These are phyloP conservation scores for Synanthedon andrenaeformis DNA, from an alignment of 2,888 invertebrate genomes.

Conservation along the genomic window DNA sequence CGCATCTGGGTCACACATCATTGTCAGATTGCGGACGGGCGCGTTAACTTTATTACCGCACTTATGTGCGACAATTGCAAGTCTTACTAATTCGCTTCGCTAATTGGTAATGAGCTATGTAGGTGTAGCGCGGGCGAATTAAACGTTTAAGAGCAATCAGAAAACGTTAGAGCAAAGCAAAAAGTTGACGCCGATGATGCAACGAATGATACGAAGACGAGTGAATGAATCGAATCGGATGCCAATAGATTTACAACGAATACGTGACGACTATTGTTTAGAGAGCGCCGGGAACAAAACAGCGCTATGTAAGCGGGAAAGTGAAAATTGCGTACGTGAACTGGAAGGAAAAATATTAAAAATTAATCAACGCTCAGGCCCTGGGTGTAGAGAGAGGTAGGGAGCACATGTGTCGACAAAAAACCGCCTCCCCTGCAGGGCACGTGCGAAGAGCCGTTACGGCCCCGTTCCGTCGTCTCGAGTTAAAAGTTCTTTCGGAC, in stretches of 20 bases:
- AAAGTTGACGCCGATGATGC: background rate
- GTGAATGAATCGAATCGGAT: slow-evolving; percentile 4
- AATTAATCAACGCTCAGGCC: slow-evolving; percentile 59
- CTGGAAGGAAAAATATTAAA: slow-evolving; percentile 70
- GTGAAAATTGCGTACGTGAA: slow-evolving; percentile 71
- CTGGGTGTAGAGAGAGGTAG: slow-evolving; percentile 22
- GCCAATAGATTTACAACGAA: slow-evolving; percentile 30
- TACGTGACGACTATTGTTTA: slow-evolving; percentile 26
- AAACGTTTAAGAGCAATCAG: slow-evolving; percentile 29
- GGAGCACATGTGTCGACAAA: slow-evolving; percentile 69
- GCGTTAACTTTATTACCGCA: slow-evolving; percentile 47
- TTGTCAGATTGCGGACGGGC: slow-evolving; percentile 8
- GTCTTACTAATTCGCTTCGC: slow-evolving; percentile 55
- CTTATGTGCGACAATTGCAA: slow-evolving; percentile 56
- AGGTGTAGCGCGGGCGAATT: slow-evolving; percentile 67
- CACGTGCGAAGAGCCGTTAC: slow-evolving; percentile 65
- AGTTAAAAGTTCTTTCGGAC: slow-evolving; percentile 70
- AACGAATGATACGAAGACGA: background rate
- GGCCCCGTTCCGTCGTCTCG: slow-evolving; percentile 53
- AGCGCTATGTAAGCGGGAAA: slow-evolving; percentile 46
- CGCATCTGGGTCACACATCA: slow-evolving; percentile 28
- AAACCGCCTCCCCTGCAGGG: slow-evolving; percentile 51
- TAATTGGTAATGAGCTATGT: slow-evolving; percentile 55
- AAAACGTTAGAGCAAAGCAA: background rate
- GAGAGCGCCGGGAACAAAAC: slow-evolving; percentile 8